Evolutionary conservation across 2,113 vertebrate genomes (phyloP).

Genomic region (Cettia cetti): DNA sequence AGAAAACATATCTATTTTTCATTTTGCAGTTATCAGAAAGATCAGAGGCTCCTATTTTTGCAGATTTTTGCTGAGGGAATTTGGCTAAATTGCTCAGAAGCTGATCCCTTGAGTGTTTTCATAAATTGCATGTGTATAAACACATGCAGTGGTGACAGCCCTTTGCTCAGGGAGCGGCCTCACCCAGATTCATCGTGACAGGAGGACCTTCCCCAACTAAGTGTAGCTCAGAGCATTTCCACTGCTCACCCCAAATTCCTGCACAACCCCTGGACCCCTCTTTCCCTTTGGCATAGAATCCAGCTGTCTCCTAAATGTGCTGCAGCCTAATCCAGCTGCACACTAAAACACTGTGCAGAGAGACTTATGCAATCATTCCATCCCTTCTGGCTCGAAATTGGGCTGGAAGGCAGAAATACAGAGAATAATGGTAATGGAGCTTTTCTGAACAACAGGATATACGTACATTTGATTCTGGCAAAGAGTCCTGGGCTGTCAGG

Average conservation of each 20-base stretch:
- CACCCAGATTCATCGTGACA: neutral
- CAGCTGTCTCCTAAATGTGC: neutral
- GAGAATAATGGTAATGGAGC: neutral
- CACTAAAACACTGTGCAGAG: neutral
- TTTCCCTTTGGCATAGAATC: neutral
- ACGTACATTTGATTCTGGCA: neutral
- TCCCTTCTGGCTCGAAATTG: neutral
- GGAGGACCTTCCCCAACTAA: neutral
- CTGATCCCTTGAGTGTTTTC: neutral
- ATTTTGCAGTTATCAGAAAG: neutral
- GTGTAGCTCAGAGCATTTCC: neutral
- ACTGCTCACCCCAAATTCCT: neutral
- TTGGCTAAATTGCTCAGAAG: neutral
- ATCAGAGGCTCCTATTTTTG: neutral
- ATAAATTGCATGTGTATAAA: accelerated
- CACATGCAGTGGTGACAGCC: neutral
- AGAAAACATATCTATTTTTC: constrained; percentile 20
- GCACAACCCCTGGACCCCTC: neutral
- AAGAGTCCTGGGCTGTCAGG: neutral
- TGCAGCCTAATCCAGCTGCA: neutral
- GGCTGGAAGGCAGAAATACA: neutral
- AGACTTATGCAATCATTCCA: neutral
- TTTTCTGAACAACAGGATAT: neutral
- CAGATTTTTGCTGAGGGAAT: neutral
- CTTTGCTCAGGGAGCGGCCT: neutral